Conservation (phyloP, 1,140 invertebrate species). For the Rhynchophorus ferrugineus region DNA sequence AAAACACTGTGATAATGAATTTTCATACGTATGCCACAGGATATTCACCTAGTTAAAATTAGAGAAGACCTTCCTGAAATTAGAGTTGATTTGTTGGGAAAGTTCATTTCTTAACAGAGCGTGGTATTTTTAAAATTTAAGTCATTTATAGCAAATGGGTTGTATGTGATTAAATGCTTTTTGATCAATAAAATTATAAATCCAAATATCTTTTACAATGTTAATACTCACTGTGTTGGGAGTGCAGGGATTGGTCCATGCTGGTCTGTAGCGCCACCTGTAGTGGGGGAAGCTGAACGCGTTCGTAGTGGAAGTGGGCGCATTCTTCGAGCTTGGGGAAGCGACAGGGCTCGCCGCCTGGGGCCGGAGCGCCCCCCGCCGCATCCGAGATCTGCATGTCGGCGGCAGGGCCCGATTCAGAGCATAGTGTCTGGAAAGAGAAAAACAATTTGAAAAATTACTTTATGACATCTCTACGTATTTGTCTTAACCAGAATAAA, state of each 20-base stretch:
- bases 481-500: too few species aligned
- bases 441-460: too few species aligned
- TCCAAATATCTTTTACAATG: too few species aligned
- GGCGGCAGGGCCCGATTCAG: slow-evolving; percentile 26
- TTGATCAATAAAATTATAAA: neutral
- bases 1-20: too few species aligned
- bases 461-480: too few species aligned
- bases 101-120: too few species aligned
- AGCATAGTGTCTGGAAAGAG: slow-evolving; percentile 37
- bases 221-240: slow-evolving; percentile 38
- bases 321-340: slow-evolving; percentile 95
- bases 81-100: too few species aligned
- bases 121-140: too few species aligned
- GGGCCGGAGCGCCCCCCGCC: slow-evolving; percentile 29
- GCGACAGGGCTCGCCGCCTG: slow-evolving; percentile 42
- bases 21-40: too few species aligned
- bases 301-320: slow-evolving; percentile 97
- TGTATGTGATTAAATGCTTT: neutral
- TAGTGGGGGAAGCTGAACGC: slow-evolving; percentile 72
- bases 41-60: too few species aligned
- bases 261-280: slow-evolving; percentile 48
- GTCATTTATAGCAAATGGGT: too few species aligned
- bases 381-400: slow-evolving; percentile 39
- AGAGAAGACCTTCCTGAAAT: too few species aligned
- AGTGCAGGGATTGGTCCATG: slow-evolving; percentile 39